These are phyloP conservation scores for Epizoanthus stellaris DNA, from an alignment of 92 coral and sea anemone genomes.

Conservation along the genomic window DNA sequence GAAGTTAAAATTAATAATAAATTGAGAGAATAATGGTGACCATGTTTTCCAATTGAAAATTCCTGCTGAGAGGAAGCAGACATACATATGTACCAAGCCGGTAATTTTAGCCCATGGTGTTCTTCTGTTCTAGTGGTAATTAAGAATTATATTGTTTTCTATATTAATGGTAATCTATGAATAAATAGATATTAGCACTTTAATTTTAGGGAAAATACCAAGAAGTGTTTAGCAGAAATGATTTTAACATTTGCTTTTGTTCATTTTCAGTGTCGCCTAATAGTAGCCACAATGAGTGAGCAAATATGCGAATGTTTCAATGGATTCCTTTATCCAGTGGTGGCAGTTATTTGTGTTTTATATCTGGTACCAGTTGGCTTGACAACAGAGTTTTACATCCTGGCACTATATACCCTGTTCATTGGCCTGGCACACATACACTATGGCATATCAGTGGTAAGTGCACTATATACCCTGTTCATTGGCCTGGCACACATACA, in stretches of 20 bases:
- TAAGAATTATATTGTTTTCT: no score
- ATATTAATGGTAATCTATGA: no score
- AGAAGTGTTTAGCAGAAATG: background rate
- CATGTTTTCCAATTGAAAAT: no score
- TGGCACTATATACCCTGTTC: conserved; percentile 72
- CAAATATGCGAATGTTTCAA: conserved; percentile 86
- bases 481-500: no score
- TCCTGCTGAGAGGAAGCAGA: no score
- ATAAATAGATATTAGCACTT: no score
- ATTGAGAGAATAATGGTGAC: no score
- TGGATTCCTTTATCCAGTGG: conserved; percentile 78
- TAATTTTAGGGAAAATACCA: background rate
- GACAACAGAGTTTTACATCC: conserved; percentile 62
- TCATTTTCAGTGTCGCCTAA: conserved; percentile 90
- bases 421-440: conserved; percentile 77
- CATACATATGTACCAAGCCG: no score
- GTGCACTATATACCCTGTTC: conserved; percentile 18
- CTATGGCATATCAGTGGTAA: conserved; percentile 90
- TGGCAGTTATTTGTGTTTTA: conserved; percentile 53
- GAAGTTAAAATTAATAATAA: no score
- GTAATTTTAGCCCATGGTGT: no score
- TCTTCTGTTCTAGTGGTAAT: no score
- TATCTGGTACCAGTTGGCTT: conserved; percentile 57
- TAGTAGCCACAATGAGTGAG: conserved; percentile 90
- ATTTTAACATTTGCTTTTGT: background rate